phyloP scores from a whole-genome alignment of 2,888 invertebrate species.

The Germaria angustata region DNA sequence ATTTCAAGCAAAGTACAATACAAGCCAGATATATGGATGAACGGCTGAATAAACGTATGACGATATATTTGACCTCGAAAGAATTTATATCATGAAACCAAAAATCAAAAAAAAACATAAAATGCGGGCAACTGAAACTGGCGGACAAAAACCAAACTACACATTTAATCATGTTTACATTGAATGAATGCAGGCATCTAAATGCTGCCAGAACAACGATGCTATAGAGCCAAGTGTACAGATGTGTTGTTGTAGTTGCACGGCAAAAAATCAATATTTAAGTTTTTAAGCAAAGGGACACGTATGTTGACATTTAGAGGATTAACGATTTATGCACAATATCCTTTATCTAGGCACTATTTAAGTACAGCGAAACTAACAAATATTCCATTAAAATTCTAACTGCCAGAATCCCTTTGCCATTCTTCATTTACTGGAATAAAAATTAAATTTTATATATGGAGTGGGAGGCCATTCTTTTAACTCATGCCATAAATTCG shows the following conservation, averaged over 20 bases:
- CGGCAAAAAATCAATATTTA: conserved; percentile 6
- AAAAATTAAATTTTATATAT: not conserved
- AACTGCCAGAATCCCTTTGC: not conserved
- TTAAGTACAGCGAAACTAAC: conserved; percentile 18
- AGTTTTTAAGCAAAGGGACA: not conserved
- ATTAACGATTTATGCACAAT: conserved; percentile 5
- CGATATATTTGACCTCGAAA: conserved; percentile 61
- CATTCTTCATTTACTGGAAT: not conserved
- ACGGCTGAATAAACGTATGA: conserved; percentile 35
- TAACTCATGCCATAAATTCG: conserved; percentile 30
- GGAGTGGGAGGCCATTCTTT: not conserved
- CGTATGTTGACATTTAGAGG: not conserved
- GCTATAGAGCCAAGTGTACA: not conserved
- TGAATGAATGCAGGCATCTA: not conserved
- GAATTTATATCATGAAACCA: conserved; percentile 1
- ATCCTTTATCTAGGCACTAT: not conserved
- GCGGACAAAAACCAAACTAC: not conserved
- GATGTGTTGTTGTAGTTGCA: not conserved
- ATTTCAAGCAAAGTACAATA: not conserved
- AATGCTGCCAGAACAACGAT: not conserved
- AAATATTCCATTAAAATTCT: not conserved
- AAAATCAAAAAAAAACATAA: not conserved
- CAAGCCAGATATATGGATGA: not conserved
- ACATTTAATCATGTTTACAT: not conserved
- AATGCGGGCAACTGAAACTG: no score